These are phyloP conservation scores for Hypercompe scribonia DNA, from an alignment of 2,888 invertebrate genomes.

Conservation along the genomic window DNA sequence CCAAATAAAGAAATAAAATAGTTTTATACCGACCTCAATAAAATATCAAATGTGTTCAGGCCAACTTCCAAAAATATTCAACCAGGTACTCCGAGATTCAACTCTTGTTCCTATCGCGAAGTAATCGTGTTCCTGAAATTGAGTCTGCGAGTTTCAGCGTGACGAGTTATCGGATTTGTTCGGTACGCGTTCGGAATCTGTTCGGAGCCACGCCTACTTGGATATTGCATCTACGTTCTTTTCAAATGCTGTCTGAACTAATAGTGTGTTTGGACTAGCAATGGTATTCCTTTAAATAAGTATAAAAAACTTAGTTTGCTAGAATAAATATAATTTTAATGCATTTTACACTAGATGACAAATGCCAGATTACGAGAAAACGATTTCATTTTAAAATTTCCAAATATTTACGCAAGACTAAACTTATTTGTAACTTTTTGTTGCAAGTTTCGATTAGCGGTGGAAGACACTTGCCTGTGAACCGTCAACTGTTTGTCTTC, in stretches of 20 bases:
- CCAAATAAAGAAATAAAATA: no score
- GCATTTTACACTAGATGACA: neutral
- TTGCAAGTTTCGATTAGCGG: no score
- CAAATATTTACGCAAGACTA: no score
- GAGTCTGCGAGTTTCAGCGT: slow-evolving; percentile 77
- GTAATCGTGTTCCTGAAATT: slow-evolving; percentile 81
- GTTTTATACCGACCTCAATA: neutral
- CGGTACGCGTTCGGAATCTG: slow-evolving; percentile 75
- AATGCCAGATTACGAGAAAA: neutral
- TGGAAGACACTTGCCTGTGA: no score
- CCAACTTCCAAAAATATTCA: slow-evolving; percentile 31
- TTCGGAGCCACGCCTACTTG: slow-evolving; percentile 51
- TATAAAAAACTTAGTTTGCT: neutral
- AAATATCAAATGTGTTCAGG: slow-evolving; percentile 9
- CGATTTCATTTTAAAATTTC: no score
- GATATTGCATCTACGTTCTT: slow-evolving; percentile 51
- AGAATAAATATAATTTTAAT: neutral
- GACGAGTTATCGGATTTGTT: slow-evolving; percentile 84
- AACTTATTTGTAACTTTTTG: no score
- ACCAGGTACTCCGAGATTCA: slow-evolving; percentile 60
- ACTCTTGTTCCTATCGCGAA: slow-evolving; percentile 61
- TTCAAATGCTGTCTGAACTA: slow-evolving; percentile 22
- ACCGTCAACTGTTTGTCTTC: no score
- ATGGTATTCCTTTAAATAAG: slow-evolving; percentile 22
- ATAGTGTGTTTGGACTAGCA: slow-evolving; percentile 16